Conservation (phyloP, 2,113 vertebrate genomes). For the Perccottus glenii region DNA sequence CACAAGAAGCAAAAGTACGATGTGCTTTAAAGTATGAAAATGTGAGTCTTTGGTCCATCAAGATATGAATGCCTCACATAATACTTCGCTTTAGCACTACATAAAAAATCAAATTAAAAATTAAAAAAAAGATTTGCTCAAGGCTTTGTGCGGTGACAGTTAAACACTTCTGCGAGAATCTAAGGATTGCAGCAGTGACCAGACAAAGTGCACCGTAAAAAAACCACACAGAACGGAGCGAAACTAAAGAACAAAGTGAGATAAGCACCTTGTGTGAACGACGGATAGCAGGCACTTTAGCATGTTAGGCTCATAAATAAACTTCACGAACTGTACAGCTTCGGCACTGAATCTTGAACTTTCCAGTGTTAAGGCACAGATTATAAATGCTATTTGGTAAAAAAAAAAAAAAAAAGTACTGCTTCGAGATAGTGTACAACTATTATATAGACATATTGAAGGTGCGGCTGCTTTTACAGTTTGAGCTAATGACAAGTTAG, state of each 20-base stretch:
- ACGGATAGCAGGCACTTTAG: constrained; percentile 12
- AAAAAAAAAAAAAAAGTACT: constrained; percentile 17
- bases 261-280: background rate
- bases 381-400: constrained; percentile 59
- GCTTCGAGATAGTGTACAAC: constrained; percentile 27
- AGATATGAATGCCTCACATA: too few relatives aligned
- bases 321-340: constrained; percentile 22
- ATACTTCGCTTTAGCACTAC: too few relatives aligned
- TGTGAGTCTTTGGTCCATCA: background rate
- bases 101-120: too few relatives aligned
- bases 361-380: constrained; percentile 82
- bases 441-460: constrained; percentile 25
- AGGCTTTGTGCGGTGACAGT: background rate
- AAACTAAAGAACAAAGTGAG: constrained; percentile 15
- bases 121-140: background rate
- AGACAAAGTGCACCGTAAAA: constrained; percentile 39
- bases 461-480: constrained; percentile 44
- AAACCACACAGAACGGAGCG: constrained; percentile 24
- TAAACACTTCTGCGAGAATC: constrained; percentile 24
- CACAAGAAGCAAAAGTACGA: constrained; percentile 32
- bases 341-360: constrained; percentile 36
- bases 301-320: constrained; percentile 36
- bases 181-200: constrained; percentile 16
- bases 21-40: background rate
- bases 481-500: background rate